A percentile compares a stretch with the other conserved stretches of the same genome.
These are phyloP conservation scores for Aurelia aurita DNA, from an alignment of 30 jellyfish, hydroid and myxozoan species.

Conservation along the genomic window DNA sequence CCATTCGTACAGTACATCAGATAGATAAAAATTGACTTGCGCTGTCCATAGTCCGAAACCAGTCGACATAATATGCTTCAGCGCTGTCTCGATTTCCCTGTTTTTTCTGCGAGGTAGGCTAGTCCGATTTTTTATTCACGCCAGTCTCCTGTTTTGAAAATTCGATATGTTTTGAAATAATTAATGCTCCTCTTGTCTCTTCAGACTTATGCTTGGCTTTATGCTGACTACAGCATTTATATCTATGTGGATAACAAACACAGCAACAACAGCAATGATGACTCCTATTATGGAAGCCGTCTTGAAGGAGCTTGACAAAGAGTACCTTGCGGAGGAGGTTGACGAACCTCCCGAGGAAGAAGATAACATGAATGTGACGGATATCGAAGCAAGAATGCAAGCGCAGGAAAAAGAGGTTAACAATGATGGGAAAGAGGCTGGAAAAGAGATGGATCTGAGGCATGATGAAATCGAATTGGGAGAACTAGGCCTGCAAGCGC, in stretches of 20 bases:
- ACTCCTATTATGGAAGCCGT: slow-evolving; percentile 99
- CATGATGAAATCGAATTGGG: no score
- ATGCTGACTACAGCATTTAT: slow-evolving; percentile 94
- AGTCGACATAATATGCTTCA: no score
- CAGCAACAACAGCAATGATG: slow-evolving; percentile 99
- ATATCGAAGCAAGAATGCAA: slow-evolving; percentile 6
- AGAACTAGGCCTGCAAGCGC: no score
- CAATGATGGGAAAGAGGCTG: not conserved
- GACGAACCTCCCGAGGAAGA: slow-evolving; percentile 47
- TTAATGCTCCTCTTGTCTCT: not conserved
- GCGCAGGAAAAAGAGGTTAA: not conserved
- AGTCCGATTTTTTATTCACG: no score
- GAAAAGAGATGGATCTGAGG: no score
- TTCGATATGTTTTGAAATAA: not conserved
- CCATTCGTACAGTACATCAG: no score
- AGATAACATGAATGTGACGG: slow-evolving; percentile 6
- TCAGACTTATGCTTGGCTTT: slow-evolving; percentile 79
- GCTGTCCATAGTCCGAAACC: no score
- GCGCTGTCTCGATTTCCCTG: no score
- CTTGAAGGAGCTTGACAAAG: slow-evolving; percentile 88
- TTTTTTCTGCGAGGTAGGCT: no score
- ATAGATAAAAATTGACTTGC: no score
- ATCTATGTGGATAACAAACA: slow-evolving; percentile 98
- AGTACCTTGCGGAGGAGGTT: slow-evolving; percentile 43
- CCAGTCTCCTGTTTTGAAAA: no score